phyloP scores from a whole-genome alignment of 2,888 invertebrate species.

The Scaptomyza polygonia region DNA sequence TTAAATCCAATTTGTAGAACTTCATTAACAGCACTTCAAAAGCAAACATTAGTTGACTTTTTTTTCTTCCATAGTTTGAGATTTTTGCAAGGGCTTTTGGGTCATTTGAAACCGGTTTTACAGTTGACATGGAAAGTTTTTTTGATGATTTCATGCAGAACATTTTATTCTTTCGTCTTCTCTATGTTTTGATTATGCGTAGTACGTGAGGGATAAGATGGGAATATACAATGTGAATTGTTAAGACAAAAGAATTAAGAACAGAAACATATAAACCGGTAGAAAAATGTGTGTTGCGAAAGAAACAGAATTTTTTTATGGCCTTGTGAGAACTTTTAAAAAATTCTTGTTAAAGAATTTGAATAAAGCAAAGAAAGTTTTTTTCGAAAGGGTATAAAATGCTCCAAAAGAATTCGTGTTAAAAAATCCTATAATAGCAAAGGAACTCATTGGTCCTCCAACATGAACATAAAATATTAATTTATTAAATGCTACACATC shows the following conservation, averaged over 20 bases:
- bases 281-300: constrained; percentile 17
- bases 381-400: too few relatives aligned
- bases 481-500: too few relatives aligned
- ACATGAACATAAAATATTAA: too few relatives aligned
- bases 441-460: too few relatives aligned
- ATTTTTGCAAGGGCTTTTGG: constrained; percentile 28
- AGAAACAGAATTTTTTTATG: not conserved
- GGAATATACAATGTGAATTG: constrained; percentile 17
- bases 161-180: constrained; percentile 7
- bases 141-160: constrained; percentile 66
- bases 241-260: constrained; percentile 25
- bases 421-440: too few relatives aligned
- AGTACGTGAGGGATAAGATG: constrained; percentile 32
- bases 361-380: not conserved
- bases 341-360: not conserved
- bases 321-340: not conserved
- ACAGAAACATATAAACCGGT: constrained; percentile 13
- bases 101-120: constrained; percentile 44
- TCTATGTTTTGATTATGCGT: constrained; percentile 8
- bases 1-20: constrained; percentile 6
- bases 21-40: constrained; percentile 7
- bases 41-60: not conserved
- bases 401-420: too few relatives aligned
- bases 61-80: constrained; percentile 8
- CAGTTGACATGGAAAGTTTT: constrained; percentile 17